Base-by-base conservation (phyloP, 2,888 invertebrate species). In the Oxytorus armatus region DNA sequence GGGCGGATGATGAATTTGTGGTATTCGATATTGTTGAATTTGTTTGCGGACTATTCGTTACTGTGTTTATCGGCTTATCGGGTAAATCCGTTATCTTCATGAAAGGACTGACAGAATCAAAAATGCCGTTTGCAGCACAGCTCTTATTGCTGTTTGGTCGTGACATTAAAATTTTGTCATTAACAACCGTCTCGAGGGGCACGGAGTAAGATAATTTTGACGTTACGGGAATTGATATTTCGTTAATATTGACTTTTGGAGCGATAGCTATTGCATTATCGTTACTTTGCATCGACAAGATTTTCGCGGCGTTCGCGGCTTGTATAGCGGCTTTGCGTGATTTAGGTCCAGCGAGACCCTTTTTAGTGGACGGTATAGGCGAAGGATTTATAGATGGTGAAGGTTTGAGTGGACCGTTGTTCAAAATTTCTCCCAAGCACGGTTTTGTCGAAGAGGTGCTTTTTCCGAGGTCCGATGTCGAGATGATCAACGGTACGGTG, bases 401-500 rank as follows among this genome's bases (percentile, higher is more conserved):
- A 0, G 8, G 25, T 7, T 14, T 16, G 5, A 33, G 8, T 10
- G 5, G 16, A 42, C 8, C n/a, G 11, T 73, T 39, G n/a, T 8
- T 44, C 23, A 23, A 18, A 10, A 10, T 5, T 10, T 63, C 42
- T 5, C 16, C 18, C 44, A 47, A 8, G 0, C 14, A 1, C 1
- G 25, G 29, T 10, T n/a, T 14, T 42, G 0, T 5, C 4, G 55
- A 57, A 0, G 68, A 21, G 39, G 33, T 18, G 1, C 21, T 10
- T 5, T 8, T 47, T 0, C 66, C n/a, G n/a, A n/a, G n/a, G n/a
- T n/a, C 65, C 8, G 72, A 8, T 7, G 72, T 8, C 1, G 73
- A n/a, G 1, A 81, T 25, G 11, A 80, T 63, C 18, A 81, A 25
- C 3, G 80, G 80, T 0, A 81, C 49, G 4, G 77, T 69, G 10